phyloP scores from a whole-genome alignment of 92 coral and sea anemone species.

The Desmophyllum pertusum region DNA sequence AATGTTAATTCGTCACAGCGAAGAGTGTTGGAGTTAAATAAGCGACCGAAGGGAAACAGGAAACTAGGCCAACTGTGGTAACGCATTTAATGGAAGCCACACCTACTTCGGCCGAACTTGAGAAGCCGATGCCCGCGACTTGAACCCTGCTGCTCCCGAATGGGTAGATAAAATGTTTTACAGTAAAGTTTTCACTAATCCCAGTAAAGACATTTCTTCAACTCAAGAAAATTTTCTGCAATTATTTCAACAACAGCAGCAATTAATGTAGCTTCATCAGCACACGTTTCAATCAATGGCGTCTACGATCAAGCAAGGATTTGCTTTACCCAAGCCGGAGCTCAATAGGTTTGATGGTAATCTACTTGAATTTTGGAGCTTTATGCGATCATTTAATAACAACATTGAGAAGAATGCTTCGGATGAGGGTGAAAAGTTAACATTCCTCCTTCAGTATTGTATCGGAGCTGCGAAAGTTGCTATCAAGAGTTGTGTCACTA shows the following conservation, averaged over 20 bases:
- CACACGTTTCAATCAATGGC: background rate
- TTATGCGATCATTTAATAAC: slow-evolving; percentile 52
- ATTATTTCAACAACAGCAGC: background rate
- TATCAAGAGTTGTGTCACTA: slow-evolving; percentile 47
- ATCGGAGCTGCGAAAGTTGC: slow-evolving; percentile 51
- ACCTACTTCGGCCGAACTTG: background rate
- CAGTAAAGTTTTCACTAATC: too few species aligned
- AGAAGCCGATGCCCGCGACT: background rate
- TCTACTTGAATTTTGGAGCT: slow-evolving; percentile 49
- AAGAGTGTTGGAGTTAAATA: background rate
- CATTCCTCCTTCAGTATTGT: slow-evolving; percentile 58
- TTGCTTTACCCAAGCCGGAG: slow-evolving; percentile 22
- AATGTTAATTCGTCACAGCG: too few species aligned
- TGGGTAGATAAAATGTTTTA: background rate
- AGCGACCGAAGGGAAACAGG: background rate
- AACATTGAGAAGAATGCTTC: background rate
- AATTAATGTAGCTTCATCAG: too few species aligned
- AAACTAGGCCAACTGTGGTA: background rate
- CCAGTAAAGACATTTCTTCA: too few species aligned
- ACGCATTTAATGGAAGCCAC: background rate
- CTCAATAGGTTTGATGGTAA: slow-evolving; percentile 41
- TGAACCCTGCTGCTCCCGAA: background rate
- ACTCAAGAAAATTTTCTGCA: too few species aligned
- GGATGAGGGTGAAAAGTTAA: slow-evolving; percentile 19
- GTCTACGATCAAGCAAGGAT: background rate